These are phyloP conservation scores for Mormyrops attenuatus DNA, from an alignment of 2,797 vertebrate species.

Conservation along the genomic window DNA sequence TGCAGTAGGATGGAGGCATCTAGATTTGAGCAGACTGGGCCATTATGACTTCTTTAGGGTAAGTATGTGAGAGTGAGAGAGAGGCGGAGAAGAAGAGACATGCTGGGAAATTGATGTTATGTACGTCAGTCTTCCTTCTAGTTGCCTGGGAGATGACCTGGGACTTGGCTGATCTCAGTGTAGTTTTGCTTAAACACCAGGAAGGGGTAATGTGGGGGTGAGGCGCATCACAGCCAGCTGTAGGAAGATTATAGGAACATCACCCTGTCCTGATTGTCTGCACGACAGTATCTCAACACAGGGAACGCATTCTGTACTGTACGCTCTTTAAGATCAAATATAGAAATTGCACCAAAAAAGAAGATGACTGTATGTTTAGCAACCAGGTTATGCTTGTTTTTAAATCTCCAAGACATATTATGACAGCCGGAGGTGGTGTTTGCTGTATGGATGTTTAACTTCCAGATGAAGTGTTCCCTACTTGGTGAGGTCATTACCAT, in stretches of 20 bases:
- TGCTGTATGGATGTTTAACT: background rate
- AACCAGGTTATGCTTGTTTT: background rate
- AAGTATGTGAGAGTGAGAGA: background rate
- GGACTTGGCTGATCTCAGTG: slow-evolving; percentile 31
- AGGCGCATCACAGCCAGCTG: background rate
- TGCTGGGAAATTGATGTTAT: background rate
- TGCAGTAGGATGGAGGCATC: background rate
- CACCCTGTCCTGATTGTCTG: background rate
- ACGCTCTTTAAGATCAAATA: background rate
- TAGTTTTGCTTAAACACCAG: background rate
- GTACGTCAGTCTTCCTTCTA: background rate
- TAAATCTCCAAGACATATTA: background rate
- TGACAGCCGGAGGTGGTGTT: background rate
- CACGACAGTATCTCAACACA: background rate
- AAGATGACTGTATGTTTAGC: background rate
- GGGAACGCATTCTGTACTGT: background rate
- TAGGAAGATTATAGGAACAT: slow-evolving; percentile 7
- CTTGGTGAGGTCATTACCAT: background rate
- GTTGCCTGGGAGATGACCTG: slow-evolving; percentile 5
- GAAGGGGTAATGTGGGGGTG: background rate
- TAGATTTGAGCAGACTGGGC: background rate
- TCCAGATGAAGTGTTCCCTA: background rate
- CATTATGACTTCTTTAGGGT: background rate
- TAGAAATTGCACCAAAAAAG: background rate
- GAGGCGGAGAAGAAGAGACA: background rate